A percentile compares a stretch with the other conserved stretches of the same genome.
Conservation (phyloP, 2,888 invertebrate genomes). For the Acholoe squamosa region DNA sequence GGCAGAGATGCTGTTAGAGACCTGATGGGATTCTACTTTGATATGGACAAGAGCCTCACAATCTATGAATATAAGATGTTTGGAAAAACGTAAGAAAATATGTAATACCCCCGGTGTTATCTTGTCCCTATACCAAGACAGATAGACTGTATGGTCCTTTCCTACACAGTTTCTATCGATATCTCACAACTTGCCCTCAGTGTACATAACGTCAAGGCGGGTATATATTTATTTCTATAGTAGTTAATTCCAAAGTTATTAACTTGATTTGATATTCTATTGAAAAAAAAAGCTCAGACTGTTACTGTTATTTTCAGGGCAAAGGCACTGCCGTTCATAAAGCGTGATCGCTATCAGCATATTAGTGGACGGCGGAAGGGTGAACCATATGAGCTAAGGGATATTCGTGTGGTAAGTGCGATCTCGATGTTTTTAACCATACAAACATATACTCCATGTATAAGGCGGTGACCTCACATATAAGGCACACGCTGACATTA, state of each 20-base stretch:
- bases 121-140: no score
- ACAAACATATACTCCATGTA: no score
- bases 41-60: conserved; percentile 80
- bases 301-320: conserved; percentile 75
- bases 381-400: conserved; percentile 77
- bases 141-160: no score
- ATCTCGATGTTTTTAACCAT: no score
- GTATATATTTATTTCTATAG: no score
- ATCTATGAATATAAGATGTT: conserved; percentile 83
- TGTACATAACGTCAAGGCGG: no score
- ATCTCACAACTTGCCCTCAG: no score
- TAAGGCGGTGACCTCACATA: no score
- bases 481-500: no score
- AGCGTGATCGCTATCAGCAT: conserved; percentile 76
- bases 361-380: conserved; percentile 74
- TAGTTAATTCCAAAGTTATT: no score
- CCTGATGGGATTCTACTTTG: conserved; percentile 82
- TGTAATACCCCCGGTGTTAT: no score
- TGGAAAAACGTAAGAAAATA: conserved; percentile 80
- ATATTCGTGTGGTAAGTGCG: conserved; percentile 78
- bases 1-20: conserved; percentile 82
- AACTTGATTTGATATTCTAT: not conserved
- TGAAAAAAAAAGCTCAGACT: not conserved
- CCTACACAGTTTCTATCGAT: no score
- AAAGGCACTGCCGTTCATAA: conserved; percentile 82